Percentiles rank a stretch among this genome's conserved stretches.
Evolutionary conservation across 2,113 vertebrate species (phyloP).

Genomic region (Cyprinus carpio): DNA sequence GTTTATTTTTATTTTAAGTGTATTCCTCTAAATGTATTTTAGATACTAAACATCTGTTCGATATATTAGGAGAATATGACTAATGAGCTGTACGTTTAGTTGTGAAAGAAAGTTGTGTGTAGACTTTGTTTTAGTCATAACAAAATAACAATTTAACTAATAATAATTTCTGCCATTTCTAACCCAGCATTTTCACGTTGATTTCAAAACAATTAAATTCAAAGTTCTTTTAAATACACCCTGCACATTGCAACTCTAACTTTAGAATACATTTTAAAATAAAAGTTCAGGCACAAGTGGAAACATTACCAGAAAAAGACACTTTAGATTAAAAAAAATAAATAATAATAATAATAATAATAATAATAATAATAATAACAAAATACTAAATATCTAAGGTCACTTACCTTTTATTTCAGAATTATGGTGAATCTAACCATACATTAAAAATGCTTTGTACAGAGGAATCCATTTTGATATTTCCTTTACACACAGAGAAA

Average conservation of each 20-base stretch:
- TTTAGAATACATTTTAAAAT: neutral
- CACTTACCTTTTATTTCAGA: neutral
- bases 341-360: too few species aligned
- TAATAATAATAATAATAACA: neutral
- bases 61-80: neutral
- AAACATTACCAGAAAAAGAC: neutral
- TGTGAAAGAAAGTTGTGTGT: too few species aligned
- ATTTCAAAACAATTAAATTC: neutral
- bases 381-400: neutral
- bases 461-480: neutral
- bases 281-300: neutral
- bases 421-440: neutral
- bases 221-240: neutral
- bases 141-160: neutral
- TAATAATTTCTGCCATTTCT: neutral
- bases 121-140: neutral
- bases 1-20: neutral
- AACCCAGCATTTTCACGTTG: neutral
- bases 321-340: neutral
- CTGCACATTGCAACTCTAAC: neutral
- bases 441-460: neutral
- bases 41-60: neutral
- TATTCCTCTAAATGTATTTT: neutral
- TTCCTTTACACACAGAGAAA: neutral
- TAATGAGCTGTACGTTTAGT: neutral